These are phyloP conservation scores for Tokudaia muenninki DNA, from an alignment of 2,797 vertebrate species.

Conservation along the genomic window DNA sequence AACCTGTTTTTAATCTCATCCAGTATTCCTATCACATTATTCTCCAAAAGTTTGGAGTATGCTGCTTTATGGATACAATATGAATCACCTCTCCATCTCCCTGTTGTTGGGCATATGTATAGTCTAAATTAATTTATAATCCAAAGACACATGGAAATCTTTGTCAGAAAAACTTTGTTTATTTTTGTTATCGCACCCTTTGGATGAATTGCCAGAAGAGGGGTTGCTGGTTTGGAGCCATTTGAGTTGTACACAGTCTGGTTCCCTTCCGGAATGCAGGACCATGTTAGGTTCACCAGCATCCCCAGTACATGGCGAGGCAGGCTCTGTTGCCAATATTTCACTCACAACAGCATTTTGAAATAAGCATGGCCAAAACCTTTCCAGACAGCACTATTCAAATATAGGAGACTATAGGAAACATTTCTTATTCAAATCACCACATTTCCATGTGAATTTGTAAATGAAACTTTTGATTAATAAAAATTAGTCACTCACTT, in stretches of 20 bases:
- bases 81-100: not conserved
- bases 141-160: slow-evolving; percentile 5
- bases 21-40: not conserved
- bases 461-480: not conserved
- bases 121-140: slow-evolving; percentile 23
- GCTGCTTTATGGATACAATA: not conserved
- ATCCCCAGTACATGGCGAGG: not conserved
- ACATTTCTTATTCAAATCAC: not conserved
- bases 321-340: not conserved
- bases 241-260: not conserved
- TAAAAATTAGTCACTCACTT: not conserved
- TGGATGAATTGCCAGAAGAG: not conserved
- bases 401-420: not conserved
- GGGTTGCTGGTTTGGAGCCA: not conserved
- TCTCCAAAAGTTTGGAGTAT: not conserved
- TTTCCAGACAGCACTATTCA: not conserved
- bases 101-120: not conserved
- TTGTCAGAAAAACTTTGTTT: slow-evolving; percentile 21
- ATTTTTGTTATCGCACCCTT: not conserved
- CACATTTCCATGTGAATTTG: not conserved
- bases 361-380: not conserved
- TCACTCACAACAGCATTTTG: not conserved
- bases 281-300: not conserved
- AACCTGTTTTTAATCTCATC: slow-evolving; percentile 30
- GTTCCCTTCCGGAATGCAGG: not conserved